Base-by-base conservation (phyloP, 2,797 vertebrate genomes). In the Remorina albescens region DNA sequence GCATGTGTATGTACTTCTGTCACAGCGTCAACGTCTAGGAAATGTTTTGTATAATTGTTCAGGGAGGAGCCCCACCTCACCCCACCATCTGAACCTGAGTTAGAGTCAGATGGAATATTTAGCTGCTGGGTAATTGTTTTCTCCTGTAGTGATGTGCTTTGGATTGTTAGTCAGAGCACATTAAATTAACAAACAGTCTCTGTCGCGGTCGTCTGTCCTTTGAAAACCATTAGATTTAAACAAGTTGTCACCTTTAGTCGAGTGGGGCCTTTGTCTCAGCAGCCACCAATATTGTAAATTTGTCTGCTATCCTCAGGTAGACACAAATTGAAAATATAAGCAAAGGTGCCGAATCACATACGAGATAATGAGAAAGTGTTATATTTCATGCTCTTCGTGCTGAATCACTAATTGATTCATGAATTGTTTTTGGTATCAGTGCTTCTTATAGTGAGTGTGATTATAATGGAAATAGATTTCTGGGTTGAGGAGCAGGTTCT, bases 321-420 rank as follows among this genome's bases (percentile, higher is more conserved):
- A 81, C 67, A 56, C 39, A 79, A 82, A 84, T 82, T 81, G 50
- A 81, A 87, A 85, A 76, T 65, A 57, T 58, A 80, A 74, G 83
- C 75, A 61, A 54, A 72, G 67, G 30, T 69, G 63, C 61, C 68
- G 55, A 85, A 67, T 76, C 57, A 55, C 46, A 56, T 13, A 47
- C 37, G 56, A 69, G 73, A 76, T 81, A 74, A 82, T 81, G 41
- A 57, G 9, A 41, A 59, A 71, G 61, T 71, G 32, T 63, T n/a
- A 74, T 30, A 56, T 46, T 67, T 50, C 62, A 37, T 75, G 76
- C 51, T 18, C 59, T 36, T 46, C 65, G 58, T 80, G 42, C 62
- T 73, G 72, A 86, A 81, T 81, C 51, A n/a, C 60, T 88, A 78
- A 87, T 81, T 76, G 71, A 71, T 85, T 62, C 73, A 76, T 69